Conservation (phyloP, 1,140 invertebrate genomes). For the Oedothorax gibbosus region DNA sequence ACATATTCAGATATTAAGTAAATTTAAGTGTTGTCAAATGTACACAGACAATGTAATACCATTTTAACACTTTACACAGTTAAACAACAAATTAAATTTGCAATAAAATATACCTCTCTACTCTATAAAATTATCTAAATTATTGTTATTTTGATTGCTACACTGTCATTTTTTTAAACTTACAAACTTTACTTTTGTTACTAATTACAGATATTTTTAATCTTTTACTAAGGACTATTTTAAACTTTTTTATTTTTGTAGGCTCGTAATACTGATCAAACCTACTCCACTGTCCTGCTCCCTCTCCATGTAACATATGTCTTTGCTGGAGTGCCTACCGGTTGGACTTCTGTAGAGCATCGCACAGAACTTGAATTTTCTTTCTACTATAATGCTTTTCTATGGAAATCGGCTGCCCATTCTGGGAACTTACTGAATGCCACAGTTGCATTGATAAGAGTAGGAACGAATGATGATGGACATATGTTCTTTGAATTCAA, state of each 20-base stretch:
- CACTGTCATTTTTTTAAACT: too few relatives aligned
- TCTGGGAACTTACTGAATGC: slow-evolving; percentile 67
- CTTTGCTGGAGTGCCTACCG: slow-evolving; percentile 68
- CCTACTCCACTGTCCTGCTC: slow-evolving; percentile 69
- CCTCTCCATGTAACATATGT: slow-evolving; percentile 71
- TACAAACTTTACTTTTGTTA: neutral
- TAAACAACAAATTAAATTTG: too few relatives aligned
- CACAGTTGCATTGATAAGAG: slow-evolving; percentile 68
- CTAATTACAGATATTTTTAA: neutral
- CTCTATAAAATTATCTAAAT: too few relatives aligned
- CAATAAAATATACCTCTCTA: too few relatives aligned
- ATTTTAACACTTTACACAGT: too few relatives aligned
- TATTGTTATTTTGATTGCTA: too few relatives aligned
- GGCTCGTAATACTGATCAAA: slow-evolving; percentile 67
- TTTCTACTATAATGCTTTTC: slow-evolving; percentile 70
- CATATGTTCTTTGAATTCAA: slow-evolving; percentile 70
- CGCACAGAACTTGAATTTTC: slow-evolving; percentile 71
- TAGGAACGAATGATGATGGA: slow-evolving; percentile 68
- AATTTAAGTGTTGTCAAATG: too few relatives aligned
- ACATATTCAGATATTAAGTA: too few relatives aligned
- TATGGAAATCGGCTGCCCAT: slow-evolving; percentile 68
- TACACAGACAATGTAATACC: too few relatives aligned
- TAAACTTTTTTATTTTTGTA: neutral
- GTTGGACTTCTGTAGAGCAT: slow-evolving; percentile 71
- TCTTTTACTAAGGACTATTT: neutral